Evolutionary conservation across 1,140 invertebrate species (phyloP).

Genomic region (Periplaneta americana): DNA sequence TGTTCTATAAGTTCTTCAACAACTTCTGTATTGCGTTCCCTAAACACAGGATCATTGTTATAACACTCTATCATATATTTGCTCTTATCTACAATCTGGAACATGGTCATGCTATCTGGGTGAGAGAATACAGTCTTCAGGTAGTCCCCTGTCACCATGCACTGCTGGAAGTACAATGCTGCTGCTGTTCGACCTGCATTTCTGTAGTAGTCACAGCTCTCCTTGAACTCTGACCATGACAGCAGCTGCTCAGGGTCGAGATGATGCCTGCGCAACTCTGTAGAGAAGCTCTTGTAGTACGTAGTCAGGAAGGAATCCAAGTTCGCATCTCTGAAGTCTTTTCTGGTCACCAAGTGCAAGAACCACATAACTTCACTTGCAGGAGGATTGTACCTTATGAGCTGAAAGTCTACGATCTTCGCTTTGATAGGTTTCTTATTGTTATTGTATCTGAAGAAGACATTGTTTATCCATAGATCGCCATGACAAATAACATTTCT

Average conservation of each 20-base stretch:
- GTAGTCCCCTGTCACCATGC: neutral
- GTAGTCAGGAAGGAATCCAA: neutral
- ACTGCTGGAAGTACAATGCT: neutral
- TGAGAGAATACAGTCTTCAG: neutral
- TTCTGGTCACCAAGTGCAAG: neutral
- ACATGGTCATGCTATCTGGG: neutral
- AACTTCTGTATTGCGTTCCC: neutral
- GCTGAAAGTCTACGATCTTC: neutral
- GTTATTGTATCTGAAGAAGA: neutral
- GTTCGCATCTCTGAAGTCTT: neutral
- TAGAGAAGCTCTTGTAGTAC: neutral
- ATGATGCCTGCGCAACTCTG: neutral
- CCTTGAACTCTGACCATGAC: neutral
- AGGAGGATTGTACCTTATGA: neutral
- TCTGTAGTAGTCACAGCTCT: neutral
- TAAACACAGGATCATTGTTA: neutral
- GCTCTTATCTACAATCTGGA: neutral
- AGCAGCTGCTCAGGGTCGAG: neutral
- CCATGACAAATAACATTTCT: conserved; percentile 1
- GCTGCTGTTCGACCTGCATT: neutral
- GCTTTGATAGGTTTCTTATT: neutral
- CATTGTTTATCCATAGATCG: neutral
- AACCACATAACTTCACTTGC: neutral
- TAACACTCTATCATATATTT: neutral
- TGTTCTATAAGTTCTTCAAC: neutral